phyloP scores from a whole-genome alignment of 2,797 vertebrate genomes.

The Cossypha niveicapilla region DNA sequence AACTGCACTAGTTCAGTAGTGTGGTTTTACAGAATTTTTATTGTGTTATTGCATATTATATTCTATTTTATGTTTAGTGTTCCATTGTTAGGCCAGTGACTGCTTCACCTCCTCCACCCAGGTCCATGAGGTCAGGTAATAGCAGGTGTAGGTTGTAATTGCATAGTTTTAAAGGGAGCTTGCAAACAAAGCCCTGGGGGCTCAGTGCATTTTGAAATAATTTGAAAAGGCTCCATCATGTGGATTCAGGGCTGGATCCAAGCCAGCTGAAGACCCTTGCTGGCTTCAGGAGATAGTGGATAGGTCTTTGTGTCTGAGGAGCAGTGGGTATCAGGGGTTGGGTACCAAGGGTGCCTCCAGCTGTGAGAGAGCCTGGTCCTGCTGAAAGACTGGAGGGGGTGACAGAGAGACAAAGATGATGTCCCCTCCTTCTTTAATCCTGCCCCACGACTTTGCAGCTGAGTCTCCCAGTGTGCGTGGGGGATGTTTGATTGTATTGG shows the following conservation, averaged over 20 bases:
- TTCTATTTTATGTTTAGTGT: background rate
- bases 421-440: background rate
- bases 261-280: fast-evolving
- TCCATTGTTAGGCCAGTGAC: background rate
- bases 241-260: background rate
- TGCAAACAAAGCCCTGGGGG: background rate
- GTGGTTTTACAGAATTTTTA: background rate
- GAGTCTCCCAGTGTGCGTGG: background rate
- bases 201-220: background rate
- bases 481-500: background rate
- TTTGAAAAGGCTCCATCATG: background rate
- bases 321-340: background rate
- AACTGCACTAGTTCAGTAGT: background rate
- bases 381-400: background rate
- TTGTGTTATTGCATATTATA: background rate
- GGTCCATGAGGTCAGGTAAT: background rate
- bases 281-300: background rate
- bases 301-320: background rate
- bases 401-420: background rate
- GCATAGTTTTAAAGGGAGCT: background rate
- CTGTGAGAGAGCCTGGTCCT: background rate
- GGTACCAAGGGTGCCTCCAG: background rate
- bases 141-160: background rate
- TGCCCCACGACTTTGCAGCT: background rate
- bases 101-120: background rate